Evolutionary conservation across 2,113 vertebrate genomes (phyloP), one percentile per base, ranked within the genome.

Genomic region (Zosterops pallidus): DNA sequence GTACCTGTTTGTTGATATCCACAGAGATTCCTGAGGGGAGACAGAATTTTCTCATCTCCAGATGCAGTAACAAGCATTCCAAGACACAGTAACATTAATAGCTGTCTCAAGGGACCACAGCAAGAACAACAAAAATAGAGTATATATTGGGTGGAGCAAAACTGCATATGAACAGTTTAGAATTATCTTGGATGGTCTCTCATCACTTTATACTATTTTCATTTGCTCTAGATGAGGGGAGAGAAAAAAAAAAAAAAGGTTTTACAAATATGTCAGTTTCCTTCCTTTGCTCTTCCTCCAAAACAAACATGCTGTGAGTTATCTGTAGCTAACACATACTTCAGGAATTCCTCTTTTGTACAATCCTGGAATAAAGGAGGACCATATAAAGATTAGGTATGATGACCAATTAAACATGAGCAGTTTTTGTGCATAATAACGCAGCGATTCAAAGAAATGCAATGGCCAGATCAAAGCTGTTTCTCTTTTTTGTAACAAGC

Each of bases 201-300:
- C 68, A 67, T 57, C 1, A 35, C 81, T 84, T 46, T 13, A 17
- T 71, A 71, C 86, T 93, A 60, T 84, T 93, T 95, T 83, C n/a
- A 86, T 81, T 80, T 83, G 85, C 59, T 67, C 42, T 60, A 68
- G 52, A 59, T 70, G 47, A 44, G n/a, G 26, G 57, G 29, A 59
- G 35, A 57, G 72, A 8, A 14, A 31, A 76, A 67, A 52, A 52
- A 35, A 56, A 92, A 77, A 33, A 67, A 14, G 3, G 41, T 69
- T 49, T 59, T 63, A 70, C 72, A 90, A 76, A 37, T 25, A 79
- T 14, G 64, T 47, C 76, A 5, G 57, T 93, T 96, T 97, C 94
- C 95, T 95, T 96, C 91, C 95, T 92, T 94, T 84, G 84, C 86
- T 89, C 70, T 94, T 94, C 72, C 70, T 95, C 86, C 77, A 92